Conservation (phyloP, 1,140 invertebrate genomes). For the Tetragonula clypearis region DNA sequence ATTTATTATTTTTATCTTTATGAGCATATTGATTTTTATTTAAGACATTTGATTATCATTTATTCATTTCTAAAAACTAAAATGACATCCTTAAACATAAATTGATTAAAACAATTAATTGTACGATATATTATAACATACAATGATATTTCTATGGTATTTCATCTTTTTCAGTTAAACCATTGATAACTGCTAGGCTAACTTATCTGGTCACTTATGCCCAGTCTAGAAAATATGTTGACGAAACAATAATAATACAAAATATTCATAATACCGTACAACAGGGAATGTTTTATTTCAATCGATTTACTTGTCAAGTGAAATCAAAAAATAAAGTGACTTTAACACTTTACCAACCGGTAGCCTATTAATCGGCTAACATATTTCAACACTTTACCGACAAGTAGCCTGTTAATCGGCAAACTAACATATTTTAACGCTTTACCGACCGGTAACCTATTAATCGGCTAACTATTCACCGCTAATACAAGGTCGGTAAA, state of each 20-base stretch:
- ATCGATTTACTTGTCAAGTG: background rate
- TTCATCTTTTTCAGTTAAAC: too few relatives aligned
- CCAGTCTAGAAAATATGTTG: conserved; percentile 10
- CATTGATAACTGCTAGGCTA: too few relatives aligned
- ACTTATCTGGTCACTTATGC: too few relatives aligned
- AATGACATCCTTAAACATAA: background rate
- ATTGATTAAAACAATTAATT: background rate
- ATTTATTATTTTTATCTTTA: background rate
- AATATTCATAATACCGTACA: background rate
- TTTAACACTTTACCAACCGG: background rate
- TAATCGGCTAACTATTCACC: too few relatives aligned
- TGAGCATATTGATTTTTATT: background rate
- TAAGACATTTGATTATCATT: background rate
- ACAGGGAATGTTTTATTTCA: background rate
- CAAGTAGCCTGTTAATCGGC: too few relatives aligned
- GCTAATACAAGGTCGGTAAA: too few relatives aligned
- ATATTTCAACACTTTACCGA: too few relatives aligned
- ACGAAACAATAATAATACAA: background rate
- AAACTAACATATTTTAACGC: too few relatives aligned
- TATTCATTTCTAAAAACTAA: background rate
- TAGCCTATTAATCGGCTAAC: too few relatives aligned
- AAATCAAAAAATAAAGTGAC: background rate
- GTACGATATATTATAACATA: background rate
- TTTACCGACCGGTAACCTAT: too few relatives aligned
- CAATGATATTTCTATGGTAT: background rate